phyloP scores from a whole-genome alignment of 2,888 invertebrate species.

The Zygaena filipendulae region DNA sequence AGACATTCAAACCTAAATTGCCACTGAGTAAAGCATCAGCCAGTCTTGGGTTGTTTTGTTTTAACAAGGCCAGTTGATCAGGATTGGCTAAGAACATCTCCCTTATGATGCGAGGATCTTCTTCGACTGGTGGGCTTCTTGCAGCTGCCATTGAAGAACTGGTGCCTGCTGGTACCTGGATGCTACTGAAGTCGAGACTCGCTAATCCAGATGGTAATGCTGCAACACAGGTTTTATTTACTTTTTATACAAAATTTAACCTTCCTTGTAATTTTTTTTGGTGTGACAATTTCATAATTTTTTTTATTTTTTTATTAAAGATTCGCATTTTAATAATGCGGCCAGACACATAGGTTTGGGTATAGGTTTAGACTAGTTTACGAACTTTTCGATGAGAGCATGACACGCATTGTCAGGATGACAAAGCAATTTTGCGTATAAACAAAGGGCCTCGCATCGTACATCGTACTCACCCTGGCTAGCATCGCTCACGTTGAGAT shows the following conservation, averaged over 20 bases:
- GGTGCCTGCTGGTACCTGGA: constrained; percentile 75
- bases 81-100: constrained; percentile 92
- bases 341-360: too few species aligned
- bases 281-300: constrained; percentile 1
- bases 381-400: too few species aligned
- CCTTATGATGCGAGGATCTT: constrained; percentile 86
- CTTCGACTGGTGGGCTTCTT: constrained; percentile 65
- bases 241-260: constrained; percentile 18
- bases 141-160: constrained; percentile 46
- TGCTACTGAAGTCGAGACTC: constrained; percentile 85
- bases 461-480: constrained; percentile 40
- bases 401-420: constrained; percentile 25
- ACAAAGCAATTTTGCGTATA: constrained; percentile 7
- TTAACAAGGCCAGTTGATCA: constrained; percentile 87
- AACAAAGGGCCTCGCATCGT: constrained; percentile 1
- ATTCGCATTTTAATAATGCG: too few species aligned
- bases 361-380: too few species aligned
- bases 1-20: constrained; percentile 75
- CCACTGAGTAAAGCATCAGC: constrained; percentile 92
- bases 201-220: constrained; percentile 62
- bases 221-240: constrained; percentile 28
- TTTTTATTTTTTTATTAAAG: constrained; percentile 5
- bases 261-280: constrained; percentile 6
- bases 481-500: constrained; percentile 38
- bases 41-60: constrained; percentile 92